phyloP scores from a whole-genome alignment of 2,113 vertebrate genomes.

The Mobula birostris region DNA sequence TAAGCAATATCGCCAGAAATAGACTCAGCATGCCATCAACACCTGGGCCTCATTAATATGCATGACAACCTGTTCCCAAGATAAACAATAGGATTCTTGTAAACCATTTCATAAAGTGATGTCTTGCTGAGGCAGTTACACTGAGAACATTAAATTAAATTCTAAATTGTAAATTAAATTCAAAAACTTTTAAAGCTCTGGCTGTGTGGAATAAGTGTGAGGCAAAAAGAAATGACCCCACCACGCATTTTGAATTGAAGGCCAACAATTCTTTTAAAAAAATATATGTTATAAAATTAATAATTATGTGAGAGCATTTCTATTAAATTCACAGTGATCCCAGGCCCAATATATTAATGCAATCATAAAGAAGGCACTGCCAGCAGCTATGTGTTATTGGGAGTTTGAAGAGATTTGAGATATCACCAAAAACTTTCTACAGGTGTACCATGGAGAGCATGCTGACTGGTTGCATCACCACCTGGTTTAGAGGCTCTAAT shows the following conservation, averaged over 20 bases:
- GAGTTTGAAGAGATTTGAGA: too few relatives aligned
- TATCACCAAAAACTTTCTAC: too few relatives aligned
- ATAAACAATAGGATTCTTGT: constrained; percentile 60
- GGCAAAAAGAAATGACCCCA: background rate
- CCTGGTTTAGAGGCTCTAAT: too few relatives aligned
- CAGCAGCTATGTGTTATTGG: too few relatives aligned
- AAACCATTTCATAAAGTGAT: constrained; percentile 65
- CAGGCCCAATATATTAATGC: too few relatives aligned
- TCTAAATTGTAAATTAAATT: constrained; percentile 49
- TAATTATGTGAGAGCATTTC: background rate
- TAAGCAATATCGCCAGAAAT: constrained; percentile 53
- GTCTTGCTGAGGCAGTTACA: constrained; percentile 51
- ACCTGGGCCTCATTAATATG: constrained; percentile 68
- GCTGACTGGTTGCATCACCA: too few relatives aligned
- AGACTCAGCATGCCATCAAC: constrained; percentile 57
- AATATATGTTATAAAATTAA: background rate
- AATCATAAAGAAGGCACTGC: too few relatives aligned
- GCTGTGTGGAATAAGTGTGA: background rate
- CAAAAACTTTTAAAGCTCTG: background rate
- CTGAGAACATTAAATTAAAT: constrained; percentile 63
- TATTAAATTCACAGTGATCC: background rate
- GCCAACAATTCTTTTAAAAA: background rate
- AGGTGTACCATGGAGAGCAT: too few relatives aligned
- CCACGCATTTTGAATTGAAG: background rate
- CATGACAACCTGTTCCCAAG: constrained; percentile 60